Percentiles rank a stretch among this genome's conserved stretches.
phyloP scores from a whole-genome alignment of 2,888 invertebrate species.

The Idaea aversata region DNA sequence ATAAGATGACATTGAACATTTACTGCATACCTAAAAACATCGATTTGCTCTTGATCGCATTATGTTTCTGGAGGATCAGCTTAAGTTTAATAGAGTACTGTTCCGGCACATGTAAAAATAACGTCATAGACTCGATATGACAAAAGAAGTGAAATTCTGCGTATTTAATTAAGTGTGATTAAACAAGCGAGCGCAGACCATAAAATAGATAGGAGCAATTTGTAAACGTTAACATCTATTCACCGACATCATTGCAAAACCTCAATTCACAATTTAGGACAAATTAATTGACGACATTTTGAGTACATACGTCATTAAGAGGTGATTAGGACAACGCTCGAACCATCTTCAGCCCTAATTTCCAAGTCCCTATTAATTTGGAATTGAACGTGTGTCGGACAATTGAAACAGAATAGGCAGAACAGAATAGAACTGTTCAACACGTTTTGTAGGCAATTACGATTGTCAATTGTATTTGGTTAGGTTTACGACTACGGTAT shows the following conservation, averaged over 20 bases:
- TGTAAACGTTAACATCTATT: background rate
- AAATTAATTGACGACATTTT: constrained; percentile 50
- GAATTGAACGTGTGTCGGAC: constrained; percentile 59
- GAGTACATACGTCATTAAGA: constrained; percentile 29
- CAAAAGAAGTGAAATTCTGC: background rate
- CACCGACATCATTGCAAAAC: background rate
- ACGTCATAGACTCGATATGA: background rate
- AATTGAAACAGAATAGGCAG: constrained; percentile 55
- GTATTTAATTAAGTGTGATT: background rate
- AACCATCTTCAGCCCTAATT: constrained; percentile 55
- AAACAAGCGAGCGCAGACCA: too few species aligned
- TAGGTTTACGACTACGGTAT: constrained; percentile 20
- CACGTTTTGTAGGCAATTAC: constrained; percentile 68
- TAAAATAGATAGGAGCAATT: background rate
- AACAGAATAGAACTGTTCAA: constrained; percentile 54
- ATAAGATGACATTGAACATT: background rate
- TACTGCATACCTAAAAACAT: background rate
- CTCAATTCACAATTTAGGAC: background rate
- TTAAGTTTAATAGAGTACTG: background rate
- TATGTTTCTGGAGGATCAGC: background rate
- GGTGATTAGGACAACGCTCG: constrained; percentile 56
- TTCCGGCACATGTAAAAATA: too few species aligned
- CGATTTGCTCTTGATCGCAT: background rate
- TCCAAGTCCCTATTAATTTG: constrained; percentile 57
- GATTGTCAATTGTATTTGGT: constrained; percentile 50